Evolutionary conservation across 2,113 vertebrate genomes (phyloP).

Genomic region (Urocitellus parryii): DNA sequence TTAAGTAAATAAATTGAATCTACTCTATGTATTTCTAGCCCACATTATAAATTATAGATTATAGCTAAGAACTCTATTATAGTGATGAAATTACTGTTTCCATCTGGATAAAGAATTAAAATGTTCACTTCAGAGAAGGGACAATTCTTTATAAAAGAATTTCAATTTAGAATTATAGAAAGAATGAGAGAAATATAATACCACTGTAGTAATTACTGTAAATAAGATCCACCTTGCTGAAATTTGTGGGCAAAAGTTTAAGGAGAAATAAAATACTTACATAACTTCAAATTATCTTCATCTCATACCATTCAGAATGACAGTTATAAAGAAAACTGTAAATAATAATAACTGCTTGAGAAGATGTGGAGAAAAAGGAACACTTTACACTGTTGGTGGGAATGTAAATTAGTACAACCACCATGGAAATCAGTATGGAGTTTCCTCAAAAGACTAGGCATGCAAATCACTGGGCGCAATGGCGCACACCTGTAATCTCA

Average conservation of each 20-base stretch:
- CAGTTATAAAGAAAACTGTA: too few species aligned
- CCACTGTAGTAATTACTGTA: neutral
- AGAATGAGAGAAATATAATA: neutral
- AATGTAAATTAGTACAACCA: too few species aligned
- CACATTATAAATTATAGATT: neutral
- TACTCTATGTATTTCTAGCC: neutral
- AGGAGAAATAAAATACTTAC: neutral
- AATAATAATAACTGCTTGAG: too few species aligned
- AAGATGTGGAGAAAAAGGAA: neutral
- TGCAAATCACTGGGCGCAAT: too few species aligned
- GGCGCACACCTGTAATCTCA: too few species aligned
- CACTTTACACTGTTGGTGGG: too few species aligned
- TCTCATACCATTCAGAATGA: too few species aligned
- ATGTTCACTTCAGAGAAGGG: neutral
- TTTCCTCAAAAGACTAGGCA: too few species aligned
- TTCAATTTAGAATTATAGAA: neutral
- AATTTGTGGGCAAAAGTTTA: neutral
- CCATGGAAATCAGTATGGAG: too few species aligned
- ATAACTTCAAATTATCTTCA: neutral
- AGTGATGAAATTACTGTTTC: neutral
- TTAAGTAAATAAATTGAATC: neutral
- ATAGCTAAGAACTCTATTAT: neutral
- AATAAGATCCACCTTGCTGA: neutral
- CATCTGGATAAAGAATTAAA: neutral
- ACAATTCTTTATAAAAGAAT: conserved; percentile 2